Conservation (phyloP, 2,113 vertebrate species). For the Spilogale gracilis region DNA sequence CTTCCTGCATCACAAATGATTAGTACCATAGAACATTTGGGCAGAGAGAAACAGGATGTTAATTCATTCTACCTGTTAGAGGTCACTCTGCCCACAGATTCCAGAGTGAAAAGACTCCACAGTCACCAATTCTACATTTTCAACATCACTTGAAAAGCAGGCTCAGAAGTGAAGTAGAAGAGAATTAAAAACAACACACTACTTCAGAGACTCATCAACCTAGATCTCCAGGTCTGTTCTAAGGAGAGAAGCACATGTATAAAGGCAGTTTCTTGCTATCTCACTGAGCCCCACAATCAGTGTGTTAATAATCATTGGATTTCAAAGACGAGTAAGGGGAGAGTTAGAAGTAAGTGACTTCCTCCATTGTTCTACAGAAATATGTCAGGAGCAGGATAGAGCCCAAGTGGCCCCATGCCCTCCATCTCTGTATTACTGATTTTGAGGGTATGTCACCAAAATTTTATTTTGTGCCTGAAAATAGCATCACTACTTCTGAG, state of each 20-base stretch:
- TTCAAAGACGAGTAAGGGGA: neutral
- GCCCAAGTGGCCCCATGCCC: accelerated
- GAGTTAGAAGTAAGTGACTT: neutral
- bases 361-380: neutral
- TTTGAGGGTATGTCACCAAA: neutral
- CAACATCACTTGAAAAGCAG: neutral
- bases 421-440: neutral
- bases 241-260: neutral
- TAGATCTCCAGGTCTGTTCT: neutral
- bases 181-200: neutral
- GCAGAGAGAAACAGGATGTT: neutral
- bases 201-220: neutral
- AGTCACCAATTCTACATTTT: neutral
- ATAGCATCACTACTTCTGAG: neutral
- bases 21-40: neutral
- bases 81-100: neutral
- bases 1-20: neutral
- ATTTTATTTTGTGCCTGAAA: neutral
- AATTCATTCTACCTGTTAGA: neutral
- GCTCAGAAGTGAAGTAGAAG: neutral
- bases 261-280: neutral
- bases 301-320: neutral
- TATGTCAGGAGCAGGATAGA: neutral
- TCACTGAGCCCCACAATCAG: neutral
- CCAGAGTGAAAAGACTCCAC: neutral